phyloP scores from a whole-genome alignment of 2,888 invertebrate genomes.

The Creontiades dilutus region DNA sequence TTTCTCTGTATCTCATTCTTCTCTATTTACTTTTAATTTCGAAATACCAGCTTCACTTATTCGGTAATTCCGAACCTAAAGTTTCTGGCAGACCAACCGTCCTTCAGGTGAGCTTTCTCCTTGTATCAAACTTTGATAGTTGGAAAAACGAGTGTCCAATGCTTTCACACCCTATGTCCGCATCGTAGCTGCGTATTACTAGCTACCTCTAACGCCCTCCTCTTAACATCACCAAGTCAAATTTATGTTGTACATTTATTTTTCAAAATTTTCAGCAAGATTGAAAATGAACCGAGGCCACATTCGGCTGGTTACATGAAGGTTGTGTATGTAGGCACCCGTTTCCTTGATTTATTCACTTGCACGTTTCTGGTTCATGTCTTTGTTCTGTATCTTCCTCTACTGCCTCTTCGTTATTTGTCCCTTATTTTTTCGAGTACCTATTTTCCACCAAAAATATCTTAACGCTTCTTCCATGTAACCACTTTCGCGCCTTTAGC shows the following conservation, averaged over 20 bases:
- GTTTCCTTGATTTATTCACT: conserved; percentile 11
- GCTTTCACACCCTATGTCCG: conserved; percentile 57
- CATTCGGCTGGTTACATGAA: background rate
- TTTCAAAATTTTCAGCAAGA: no score
- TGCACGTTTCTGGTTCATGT: conserved; percentile 18
- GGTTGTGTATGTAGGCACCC: background rate
- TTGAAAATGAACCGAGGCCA: background rate
- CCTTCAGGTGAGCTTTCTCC: background rate
- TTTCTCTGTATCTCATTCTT: background rate
- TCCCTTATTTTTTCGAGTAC: background rate
- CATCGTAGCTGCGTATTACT: conserved; percentile 53
- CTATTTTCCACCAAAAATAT: background rate
- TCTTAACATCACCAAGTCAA: background rate
- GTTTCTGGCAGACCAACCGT: background rate
- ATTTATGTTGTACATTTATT: no score
- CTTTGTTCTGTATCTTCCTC: background rate
- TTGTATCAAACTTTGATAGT: background rate
- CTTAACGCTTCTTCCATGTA: background rate
- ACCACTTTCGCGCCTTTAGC: conserved; percentile 1
- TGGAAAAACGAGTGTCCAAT: conserved; percentile 25
- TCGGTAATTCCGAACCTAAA: background rate
- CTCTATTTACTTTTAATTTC: background rate
- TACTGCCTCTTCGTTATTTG: background rate
- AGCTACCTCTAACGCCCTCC: conserved; percentile 29
- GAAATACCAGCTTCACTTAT: background rate